phyloP scores from a whole-genome alignment of 2,888 invertebrate species.

The Amphipyra berbera region DNA sequence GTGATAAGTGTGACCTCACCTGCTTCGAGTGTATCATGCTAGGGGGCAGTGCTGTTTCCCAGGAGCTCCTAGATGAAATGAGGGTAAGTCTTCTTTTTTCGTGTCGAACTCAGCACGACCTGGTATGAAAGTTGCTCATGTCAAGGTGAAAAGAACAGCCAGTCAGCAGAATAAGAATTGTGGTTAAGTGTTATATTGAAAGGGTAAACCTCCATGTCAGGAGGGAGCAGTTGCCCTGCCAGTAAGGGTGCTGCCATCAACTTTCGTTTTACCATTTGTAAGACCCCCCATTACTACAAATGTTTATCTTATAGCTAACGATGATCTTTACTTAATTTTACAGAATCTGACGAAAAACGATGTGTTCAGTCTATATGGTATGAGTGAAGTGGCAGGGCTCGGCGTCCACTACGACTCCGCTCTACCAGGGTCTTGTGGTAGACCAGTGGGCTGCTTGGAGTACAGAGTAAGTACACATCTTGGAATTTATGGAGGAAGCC shows the following conservation, averaged over 20 bases:
- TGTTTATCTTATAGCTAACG: too few species aligned
- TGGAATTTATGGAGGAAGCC: conserved; percentile 17
- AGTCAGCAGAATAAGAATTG: too few species aligned
- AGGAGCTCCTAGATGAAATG: conserved; percentile 36
- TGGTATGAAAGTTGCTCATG: too few species aligned
- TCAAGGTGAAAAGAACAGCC: too few species aligned
- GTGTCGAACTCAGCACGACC: too few species aligned
- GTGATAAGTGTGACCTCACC: conserved; percentile 47
- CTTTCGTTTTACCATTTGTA: too few species aligned
- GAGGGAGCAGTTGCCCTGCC: too few species aligned
- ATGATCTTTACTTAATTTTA: conserved; percentile 7
- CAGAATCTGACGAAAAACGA: conserved; percentile 65
- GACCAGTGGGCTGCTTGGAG: conserved; percentile 60
- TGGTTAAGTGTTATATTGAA: too few species aligned
- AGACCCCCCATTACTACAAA: too few species aligned
- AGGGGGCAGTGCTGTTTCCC: conserved; percentile 45
- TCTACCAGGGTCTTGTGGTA: conserved; percentile 60
- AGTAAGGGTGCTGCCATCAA: too few species aligned
- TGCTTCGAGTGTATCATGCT: conserved; percentile 47
- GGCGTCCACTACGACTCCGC: conserved; percentile 50
- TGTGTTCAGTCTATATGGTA: conserved; percentile 66
- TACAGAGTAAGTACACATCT: conserved; percentile 65
- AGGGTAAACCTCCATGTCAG: too few species aligned
- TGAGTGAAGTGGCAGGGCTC: conserved; percentile 70
- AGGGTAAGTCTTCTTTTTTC: conserved; percentile 41